Percentiles rank a stretch among this genome's conserved stretches.
These are phyloP conservation scores for Watsonalla cultraria DNA, from an alignment of 2,888 invertebrate species.

Conservation along the genomic window DNA sequence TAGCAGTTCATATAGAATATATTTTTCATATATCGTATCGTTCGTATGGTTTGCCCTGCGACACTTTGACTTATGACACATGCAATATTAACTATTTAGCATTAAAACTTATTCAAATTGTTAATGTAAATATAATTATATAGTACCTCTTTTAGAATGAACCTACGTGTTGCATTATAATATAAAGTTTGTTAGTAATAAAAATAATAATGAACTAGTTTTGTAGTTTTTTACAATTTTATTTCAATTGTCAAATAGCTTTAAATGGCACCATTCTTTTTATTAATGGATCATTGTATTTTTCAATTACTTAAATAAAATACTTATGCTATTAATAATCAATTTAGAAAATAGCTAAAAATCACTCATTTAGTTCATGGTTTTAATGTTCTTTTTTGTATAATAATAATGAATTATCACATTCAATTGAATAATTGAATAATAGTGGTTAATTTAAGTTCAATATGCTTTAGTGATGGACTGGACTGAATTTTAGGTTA, in stretches of 20 bases:
- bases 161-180: conserved; percentile 23
- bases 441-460: conserved; percentile 17
- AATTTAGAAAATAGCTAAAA: conserved; percentile 3
- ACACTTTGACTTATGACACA: conserved; percentile 60
- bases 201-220: conserved; percentile 16
- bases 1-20: conserved; percentile 53
- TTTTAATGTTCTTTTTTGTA: conserved; percentile 19
- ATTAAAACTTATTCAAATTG: conserved; percentile 34
- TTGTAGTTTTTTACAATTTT: conserved; percentile 25
- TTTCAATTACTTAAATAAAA: conserved; percentile 28
- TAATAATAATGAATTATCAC: conserved; percentile 19
- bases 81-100: conserved; percentile 64
- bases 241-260: conserved; percentile 40
- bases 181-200: conserved; percentile 28
- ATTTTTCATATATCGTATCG: conserved; percentile 52
- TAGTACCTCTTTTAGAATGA: neutral
- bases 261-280: conserved; percentile 39
- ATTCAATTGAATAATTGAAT: conserved; percentile 3
- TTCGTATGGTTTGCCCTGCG: conserved; percentile 20
- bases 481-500: conserved; percentile 65
- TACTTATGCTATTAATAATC: conserved; percentile 18
- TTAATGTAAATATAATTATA: conserved; percentile 42
- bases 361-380: conserved; percentile 4
- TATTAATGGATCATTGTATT: conserved; percentile 27
- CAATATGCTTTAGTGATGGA: conserved; percentile 46